Conservation (phyloP, 1,140 invertebrate genomes). For the Drosophila funebris region DNA sequence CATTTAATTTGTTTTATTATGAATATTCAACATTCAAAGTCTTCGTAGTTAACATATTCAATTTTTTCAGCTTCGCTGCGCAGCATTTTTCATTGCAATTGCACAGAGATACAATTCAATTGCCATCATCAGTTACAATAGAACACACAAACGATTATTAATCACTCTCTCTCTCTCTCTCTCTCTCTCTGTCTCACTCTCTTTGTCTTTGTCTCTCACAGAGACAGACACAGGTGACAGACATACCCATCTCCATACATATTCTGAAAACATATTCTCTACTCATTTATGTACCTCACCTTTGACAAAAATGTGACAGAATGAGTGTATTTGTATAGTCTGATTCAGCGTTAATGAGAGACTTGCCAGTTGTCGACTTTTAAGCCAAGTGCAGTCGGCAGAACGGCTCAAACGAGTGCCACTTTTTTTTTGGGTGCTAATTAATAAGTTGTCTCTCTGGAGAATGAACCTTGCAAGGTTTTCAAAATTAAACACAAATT, state of each 20-base stretch:
- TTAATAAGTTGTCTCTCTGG: slow-evolving; percentile 7
- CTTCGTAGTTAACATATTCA: slow-evolving; percentile 40
- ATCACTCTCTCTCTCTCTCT: background rate
- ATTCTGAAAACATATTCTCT: background rate
- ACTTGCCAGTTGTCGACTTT: background rate
- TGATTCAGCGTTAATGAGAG: background rate
- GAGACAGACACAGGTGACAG: background rate
- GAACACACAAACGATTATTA: background rate
- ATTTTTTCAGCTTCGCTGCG: slow-evolving; percentile 62
- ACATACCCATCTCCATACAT: background rate
- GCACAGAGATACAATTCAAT: slow-evolving; percentile 45
- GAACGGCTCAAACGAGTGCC: background rate
- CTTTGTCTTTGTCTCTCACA: background rate
- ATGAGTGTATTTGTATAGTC: background rate
- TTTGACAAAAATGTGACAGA: background rate
- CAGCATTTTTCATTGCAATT: slow-evolving; percentile 46
- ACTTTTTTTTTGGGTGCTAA: slow-evolving; percentile 3
- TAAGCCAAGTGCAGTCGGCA: background rate
- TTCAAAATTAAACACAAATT: background rate
- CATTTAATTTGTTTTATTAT: slow-evolving; percentile 38
- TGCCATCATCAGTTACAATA: slow-evolving; percentile 37
- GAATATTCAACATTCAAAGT: slow-evolving; percentile 47
- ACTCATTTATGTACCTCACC: background rate
- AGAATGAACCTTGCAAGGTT: background rate
- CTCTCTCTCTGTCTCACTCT: background rate